Evolutionary conservation across 2,888 invertebrate genomes (phyloP).

Genomic region (Caenorhabditis doughertyi): DNA sequence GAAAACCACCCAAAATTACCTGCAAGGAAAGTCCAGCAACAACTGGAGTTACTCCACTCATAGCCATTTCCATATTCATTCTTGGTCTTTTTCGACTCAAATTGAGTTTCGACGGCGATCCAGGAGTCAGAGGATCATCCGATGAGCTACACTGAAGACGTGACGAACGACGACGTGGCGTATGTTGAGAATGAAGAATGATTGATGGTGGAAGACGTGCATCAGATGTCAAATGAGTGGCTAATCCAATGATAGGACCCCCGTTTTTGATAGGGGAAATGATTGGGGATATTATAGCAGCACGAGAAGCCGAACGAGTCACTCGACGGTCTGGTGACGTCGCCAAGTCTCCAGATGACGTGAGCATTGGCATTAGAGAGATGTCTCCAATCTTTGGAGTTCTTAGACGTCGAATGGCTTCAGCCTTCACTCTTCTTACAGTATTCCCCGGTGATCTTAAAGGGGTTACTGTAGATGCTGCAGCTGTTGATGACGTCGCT

Average conservation of each 20-base stretch:
- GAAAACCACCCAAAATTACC: not conserved
- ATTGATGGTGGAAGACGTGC: not conserved
- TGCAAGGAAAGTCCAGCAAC: conserved; percentile 16
- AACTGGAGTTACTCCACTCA: conserved; percentile 52
- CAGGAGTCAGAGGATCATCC: no score
- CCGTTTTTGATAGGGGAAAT: no score
- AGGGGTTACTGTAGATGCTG: conserved; percentile 4
- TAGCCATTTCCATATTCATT: not conserved
- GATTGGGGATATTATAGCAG: not conserved
- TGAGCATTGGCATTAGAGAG: no score
- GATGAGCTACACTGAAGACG: not conserved
- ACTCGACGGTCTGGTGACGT: not conserved
- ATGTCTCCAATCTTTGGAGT: conserved; percentile 25
- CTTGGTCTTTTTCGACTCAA: conserved; percentile 10
- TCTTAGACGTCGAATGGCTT: conserved; percentile 45
- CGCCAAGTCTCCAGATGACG: no score
- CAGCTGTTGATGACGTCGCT: not conserved
- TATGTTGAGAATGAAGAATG: not conserved
- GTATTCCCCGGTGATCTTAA: conserved; percentile 8
- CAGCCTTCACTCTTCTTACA: conserved; percentile 47
- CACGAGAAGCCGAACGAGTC: not conserved
- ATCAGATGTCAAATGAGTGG: conserved; percentile 8
- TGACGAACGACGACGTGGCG: conserved; percentile 18
- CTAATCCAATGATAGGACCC: conserved; percentile 3
- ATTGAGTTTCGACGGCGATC: conserved; percentile 16